Evolutionary conservation across 2,113 vertebrate genomes (phyloP).

Genomic region (Telmatochromis sp.): DNA sequence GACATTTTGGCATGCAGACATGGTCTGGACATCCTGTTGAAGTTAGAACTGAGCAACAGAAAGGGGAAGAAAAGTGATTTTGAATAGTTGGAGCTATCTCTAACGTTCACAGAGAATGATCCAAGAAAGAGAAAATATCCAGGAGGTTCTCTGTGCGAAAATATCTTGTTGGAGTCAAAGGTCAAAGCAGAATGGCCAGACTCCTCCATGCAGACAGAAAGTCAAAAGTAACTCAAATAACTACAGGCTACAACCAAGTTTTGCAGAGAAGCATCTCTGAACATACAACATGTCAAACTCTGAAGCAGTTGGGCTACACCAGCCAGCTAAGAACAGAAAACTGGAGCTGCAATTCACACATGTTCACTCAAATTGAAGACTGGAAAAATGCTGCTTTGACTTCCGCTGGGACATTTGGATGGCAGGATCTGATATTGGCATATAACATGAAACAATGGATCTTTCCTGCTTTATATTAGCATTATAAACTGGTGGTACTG

Average conservation of each 20-base stretch:
- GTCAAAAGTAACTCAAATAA: background rate
- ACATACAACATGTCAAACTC: background rate
- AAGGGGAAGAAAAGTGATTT: background rate
- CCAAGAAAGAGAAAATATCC: background rate
- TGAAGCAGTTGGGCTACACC: background rate
- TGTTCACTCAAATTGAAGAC: background rate
- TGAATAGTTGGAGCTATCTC: background rate
- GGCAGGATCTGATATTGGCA: background rate
- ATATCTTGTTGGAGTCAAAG: background rate
- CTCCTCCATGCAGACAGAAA: background rate
- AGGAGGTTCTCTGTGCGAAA: background rate
- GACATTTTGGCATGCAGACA: background rate
- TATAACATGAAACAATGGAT: background rate
- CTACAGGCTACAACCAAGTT: background rate
- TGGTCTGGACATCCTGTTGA: background rate
- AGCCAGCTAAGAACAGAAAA: background rate
- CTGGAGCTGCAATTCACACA: fast-evolving
- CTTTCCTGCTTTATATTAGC: background rate
- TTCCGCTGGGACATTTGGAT: fast-evolving
- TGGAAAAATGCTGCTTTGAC: background rate
- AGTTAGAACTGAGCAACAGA: background rate
- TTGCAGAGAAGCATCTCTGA: background rate
- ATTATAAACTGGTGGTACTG: background rate
- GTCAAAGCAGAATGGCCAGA: background rate
- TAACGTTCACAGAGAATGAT: background rate